Evolutionary conservation across 2,888 invertebrate genomes (phyloP).

Genomic region (Mesorhabditis belari): DNA sequence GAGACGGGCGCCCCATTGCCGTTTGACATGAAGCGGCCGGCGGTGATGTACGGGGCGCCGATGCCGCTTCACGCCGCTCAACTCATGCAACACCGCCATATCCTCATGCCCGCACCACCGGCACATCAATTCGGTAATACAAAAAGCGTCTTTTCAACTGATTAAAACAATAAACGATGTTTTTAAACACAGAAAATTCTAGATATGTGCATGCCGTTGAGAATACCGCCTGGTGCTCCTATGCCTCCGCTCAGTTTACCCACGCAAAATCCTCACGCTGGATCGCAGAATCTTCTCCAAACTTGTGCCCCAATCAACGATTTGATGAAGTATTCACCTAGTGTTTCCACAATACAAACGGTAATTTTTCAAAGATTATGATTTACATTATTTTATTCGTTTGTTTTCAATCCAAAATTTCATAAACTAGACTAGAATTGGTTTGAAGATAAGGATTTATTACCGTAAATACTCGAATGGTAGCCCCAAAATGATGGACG

Average conservation of each 20-base stretch:
- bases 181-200: background rate
- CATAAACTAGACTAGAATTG: no score
- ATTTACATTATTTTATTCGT: no score
- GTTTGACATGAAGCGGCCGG: constrained; percentile 32
- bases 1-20: constrained; percentile 20
- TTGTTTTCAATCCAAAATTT: no score
- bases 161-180: no score
- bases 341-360: background rate
- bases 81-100: background rate
- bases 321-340: background rate
- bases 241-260: background rate
- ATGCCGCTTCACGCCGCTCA: background rate
- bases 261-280: background rate
- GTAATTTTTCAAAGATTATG: constrained; percentile 3
- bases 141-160: no score
- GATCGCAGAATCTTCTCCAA: background rate
- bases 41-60: constrained; percentile 16
- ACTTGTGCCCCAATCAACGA: background rate
- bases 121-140: background rate
- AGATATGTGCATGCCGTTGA: background rate
- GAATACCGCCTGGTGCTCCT: background rate
- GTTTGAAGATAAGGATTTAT: no score
- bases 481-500: no score
- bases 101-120: background rate
- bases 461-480: no score